Percentiles rank a stretch among this genome's conserved stretches.
Evolutionary conservation across 2,888 invertebrate genomes (phyloP).

Genomic region (Leucania comma): DNA sequence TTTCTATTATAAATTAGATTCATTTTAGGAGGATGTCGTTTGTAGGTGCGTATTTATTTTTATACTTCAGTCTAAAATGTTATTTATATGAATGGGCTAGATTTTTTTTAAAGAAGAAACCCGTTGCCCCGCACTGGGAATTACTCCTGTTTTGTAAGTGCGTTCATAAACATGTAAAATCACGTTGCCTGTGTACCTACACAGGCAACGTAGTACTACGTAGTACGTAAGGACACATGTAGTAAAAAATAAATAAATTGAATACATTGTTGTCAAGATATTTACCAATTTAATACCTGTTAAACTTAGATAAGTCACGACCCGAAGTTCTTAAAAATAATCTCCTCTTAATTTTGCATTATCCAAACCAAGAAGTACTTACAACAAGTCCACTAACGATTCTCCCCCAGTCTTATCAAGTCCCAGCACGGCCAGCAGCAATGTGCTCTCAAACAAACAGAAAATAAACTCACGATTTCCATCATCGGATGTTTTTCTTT

Average conservation of each 20-base stretch:
- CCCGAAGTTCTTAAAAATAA: neutral
- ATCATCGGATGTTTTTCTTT: constrained; percentile 50
- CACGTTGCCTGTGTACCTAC: too few relatives aligned
- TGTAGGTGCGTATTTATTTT: neutral
- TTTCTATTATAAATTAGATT: neutral
- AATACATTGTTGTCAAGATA: neutral
- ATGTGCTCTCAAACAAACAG: constrained; percentile 56
- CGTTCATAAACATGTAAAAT: too few relatives aligned
- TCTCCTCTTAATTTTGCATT: neutral
- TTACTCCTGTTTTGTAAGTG: too few relatives aligned
- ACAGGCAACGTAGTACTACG: too few relatives aligned
- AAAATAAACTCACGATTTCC: constrained; percentile 47
- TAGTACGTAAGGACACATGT: too few relatives aligned
- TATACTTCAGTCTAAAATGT: neutral
- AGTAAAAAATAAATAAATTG: too few relatives aligned
- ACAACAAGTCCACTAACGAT: constrained; percentile 31
- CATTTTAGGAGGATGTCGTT: too few relatives aligned
- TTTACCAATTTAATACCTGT: neutral
- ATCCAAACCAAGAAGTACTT: neutral
- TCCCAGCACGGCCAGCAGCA: constrained; percentile 25
- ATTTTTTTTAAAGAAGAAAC: too few relatives aligned
- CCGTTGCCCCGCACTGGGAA: too few relatives aligned
- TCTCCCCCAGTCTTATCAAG: constrained; percentile 5
- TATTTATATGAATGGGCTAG: neutral
- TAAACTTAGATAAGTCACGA: neutral